phyloP scores from a whole-genome alignment of 1,140 invertebrate species.

The Drosophila melanica region DNA sequence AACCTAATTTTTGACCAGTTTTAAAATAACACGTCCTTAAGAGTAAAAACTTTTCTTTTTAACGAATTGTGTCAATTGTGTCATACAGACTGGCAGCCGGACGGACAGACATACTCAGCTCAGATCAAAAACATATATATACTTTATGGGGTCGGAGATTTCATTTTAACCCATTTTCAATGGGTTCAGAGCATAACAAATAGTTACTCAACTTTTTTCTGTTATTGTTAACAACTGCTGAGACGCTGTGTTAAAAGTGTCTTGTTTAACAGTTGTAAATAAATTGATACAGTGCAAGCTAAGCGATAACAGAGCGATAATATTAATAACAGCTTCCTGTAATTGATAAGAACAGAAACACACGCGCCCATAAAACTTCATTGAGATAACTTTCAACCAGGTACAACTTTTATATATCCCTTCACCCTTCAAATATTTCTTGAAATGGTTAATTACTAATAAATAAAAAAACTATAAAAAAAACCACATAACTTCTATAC shows the following conservation, averaged over 20 bases:
- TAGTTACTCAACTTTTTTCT: not conserved
- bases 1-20: no score
- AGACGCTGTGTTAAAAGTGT: not conserved
- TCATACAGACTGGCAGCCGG: no score
- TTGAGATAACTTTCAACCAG: conserved; percentile 3
- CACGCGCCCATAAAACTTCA: not conserved
- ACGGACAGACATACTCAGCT: not conserved
- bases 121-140: not conserved
- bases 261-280: conserved; percentile 3
- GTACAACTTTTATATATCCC: not conserved
- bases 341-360: not conserved
- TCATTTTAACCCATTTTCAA: no score
- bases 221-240: conserved; percentile 5
- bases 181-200: no score
- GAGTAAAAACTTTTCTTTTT: no score
- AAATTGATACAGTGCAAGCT: not conserved
- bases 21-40: no score
- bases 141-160: not conserved
- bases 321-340: not conserved
- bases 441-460: no score
- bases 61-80: no score
- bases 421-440: no score
- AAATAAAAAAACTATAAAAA: no score
- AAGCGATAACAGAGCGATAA: conserved; percentile 11
- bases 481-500: no score